Conservation (phyloP, 2,113 vertebrate species). For the Tachycineta bicolor region DNA sequence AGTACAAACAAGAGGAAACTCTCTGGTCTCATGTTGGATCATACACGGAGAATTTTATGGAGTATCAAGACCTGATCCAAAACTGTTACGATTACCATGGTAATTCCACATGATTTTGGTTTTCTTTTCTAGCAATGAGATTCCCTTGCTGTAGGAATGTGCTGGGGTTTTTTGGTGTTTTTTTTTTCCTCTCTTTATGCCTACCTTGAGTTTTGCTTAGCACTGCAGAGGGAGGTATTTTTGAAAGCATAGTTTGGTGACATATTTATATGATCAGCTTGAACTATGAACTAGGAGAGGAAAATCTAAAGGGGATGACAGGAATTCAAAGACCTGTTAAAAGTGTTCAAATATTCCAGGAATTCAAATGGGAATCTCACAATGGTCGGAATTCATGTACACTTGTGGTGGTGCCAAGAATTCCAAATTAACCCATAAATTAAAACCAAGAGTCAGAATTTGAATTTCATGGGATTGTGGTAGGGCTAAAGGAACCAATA, state of each 20-base stretch:
- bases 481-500: neutral
- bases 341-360: constrained; percentile 17
- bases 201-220: neutral
- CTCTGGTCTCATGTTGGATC: neutral
- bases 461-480: neutral
- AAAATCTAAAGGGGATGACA: neutral
- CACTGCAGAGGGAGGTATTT: neutral
- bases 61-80: neutral
- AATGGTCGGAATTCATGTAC: neutral
- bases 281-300: neutral
- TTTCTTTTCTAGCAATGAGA: neutral
- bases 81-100: neutral
- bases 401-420: neutral
- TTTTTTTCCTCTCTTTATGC: neutral
- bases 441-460: constrained; percentile 22
- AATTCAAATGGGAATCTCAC: constrained; percentile 21
- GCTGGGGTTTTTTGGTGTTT: neutral
- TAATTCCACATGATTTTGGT: neutral
- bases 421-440: constrained; percentile 20
- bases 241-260: neutral
- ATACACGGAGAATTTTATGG: neutral
- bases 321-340: constrained; percentile 30
- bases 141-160: neutral
- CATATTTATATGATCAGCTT: neutral
- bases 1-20: neutral